Percentiles rank a stretch among this genome's conserved stretches.
Evolutionary conservation across 37 sponge, comb jelly and placozoan genomes (phyloP).

Genomic region (Eunapius fragilis): DNA sequence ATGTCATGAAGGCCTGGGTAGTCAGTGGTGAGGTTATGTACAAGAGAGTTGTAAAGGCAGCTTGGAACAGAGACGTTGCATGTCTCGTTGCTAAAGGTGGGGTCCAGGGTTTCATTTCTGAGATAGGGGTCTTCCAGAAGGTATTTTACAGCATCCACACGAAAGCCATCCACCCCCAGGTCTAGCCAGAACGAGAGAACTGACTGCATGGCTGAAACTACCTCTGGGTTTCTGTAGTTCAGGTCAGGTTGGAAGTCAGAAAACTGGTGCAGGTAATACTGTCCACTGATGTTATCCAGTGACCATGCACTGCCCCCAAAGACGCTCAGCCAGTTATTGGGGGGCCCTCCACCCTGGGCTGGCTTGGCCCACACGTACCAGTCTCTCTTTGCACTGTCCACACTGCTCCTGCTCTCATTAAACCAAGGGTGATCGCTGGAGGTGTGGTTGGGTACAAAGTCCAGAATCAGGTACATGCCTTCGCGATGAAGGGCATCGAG

Average conservation of each 20-base stretch:
- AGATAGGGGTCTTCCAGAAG: conserved; percentile 80
- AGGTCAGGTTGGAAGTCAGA: conserved; percentile 81
- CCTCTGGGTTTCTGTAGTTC: conserved; percentile 80
- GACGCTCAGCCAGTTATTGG: conserved; percentile 88
- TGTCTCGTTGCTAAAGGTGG: background rate
- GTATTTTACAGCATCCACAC: conserved; percentile 81
- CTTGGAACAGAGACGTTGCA: conserved; percentile 9
- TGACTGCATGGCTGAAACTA: conserved; percentile 61
- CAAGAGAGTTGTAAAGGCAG: conserved; percentile 41
- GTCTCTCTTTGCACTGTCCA: conserved; percentile 69
- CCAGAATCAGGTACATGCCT: conserved; percentile 72
- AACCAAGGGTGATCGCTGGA: conserved; percentile 91
- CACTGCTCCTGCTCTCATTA: conserved; percentile 64
- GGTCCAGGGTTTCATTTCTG: conserved; percentile 49
- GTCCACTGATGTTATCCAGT: conserved; percentile 50
- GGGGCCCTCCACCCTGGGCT: conserved; percentile 55
- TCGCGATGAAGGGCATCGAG: conserved; percentile 51
- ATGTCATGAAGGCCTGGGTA: conserved; percentile 71
- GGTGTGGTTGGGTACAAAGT: conserved; percentile 93
- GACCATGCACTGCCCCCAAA: conserved; percentile 89
- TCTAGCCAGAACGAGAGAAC: conserved; percentile 86
- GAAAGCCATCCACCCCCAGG: conserved; percentile 89
- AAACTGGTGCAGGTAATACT: conserved; percentile 93
- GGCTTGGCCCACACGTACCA: conserved; percentile 89
- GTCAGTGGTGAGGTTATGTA: conserved; percentile 74